Conservation (phyloP, 2,797 vertebrate species). For the Pipistrellus kuhlii region DNA sequence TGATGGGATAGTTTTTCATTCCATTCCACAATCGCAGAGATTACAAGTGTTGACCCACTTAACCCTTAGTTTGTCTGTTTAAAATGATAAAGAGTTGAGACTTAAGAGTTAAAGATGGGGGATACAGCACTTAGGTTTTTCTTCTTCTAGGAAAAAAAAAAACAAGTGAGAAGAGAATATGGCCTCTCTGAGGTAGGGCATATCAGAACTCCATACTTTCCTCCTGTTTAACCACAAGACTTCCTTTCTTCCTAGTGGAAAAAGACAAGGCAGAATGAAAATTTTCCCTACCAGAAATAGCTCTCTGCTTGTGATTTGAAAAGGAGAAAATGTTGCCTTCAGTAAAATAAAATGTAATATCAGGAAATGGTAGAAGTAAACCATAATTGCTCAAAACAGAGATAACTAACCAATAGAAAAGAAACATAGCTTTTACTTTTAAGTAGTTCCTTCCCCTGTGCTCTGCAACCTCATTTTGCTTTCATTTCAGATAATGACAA, state of each 20-base stretch:
- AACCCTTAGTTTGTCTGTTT: conserved; percentile 14
- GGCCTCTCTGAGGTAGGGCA: neutral
- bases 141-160: neutral
- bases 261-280: neutral
- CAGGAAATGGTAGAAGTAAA: conserved; percentile 54
- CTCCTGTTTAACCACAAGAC: neutral
- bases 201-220: neutral
- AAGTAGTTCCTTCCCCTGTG: conserved; percentile 61
- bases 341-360: conserved; percentile 35
- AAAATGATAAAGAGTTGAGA: conserved; percentile 27
- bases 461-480: conserved; percentile 40
- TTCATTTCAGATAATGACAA: conserved; percentile 67
- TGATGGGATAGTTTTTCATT: neutral
- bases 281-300: conserved; percentile 17
- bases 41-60: neutral
- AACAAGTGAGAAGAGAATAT: neutral
- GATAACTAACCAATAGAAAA: conserved; percentile 45
- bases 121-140: neutral
- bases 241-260: conserved; percentile 48
- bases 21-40: neutral
- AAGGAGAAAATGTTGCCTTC: conserved; percentile 49
- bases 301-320: conserved; percentile 50
- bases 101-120: neutral
- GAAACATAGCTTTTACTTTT: conserved; percentile 55
- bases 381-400: conserved; percentile 50